Percentiles rank a stretch among this genome's conserved stretches.
These are phyloP conservation scores for Poicephalus gulielmi DNA, from an alignment of 2,113 vertebrate genomes.

Conservation along the genomic window DNA sequence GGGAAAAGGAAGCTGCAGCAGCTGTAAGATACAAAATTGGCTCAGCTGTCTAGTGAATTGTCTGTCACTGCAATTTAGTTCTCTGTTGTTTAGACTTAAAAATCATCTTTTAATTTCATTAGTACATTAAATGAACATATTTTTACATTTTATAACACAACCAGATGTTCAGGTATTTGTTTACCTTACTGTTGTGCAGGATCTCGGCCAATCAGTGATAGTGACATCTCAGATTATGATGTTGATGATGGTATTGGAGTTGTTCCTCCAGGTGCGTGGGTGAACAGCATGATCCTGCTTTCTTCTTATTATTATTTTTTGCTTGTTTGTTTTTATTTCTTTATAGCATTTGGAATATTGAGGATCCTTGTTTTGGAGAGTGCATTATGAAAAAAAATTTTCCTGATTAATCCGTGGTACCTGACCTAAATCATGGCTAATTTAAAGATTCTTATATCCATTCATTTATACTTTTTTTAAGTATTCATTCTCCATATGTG, in stretches of 20 bases:
- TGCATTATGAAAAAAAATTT: slow-evolving; percentile 53
- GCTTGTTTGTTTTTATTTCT: background rate
- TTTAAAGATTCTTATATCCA: background rate
- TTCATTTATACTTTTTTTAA: background rate
- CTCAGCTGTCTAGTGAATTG: background rate
- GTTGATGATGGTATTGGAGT: slow-evolving; percentile 98
- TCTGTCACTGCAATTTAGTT: background rate
- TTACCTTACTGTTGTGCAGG: slow-evolving; percentile 86
- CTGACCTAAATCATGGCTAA: background rate
- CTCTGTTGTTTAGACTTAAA: background rate
- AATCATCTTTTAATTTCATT: background rate
- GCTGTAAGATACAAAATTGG: background rate
- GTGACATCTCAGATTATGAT: slow-evolving; percentile 92
- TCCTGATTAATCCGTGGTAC: slow-evolving; percentile 57
- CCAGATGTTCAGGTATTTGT: slow-evolving; percentile 77
- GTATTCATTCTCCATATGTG: background rate
- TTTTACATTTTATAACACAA: slow-evolving; percentile 41
- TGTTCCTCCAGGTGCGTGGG: slow-evolving; percentile 94
- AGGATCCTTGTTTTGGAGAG: slow-evolving; percentile 65
- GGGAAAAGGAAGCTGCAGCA: background rate
- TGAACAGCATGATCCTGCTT: slow-evolving; percentile 79
- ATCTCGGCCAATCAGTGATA: slow-evolving; percentile 98
- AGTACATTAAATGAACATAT: background rate
- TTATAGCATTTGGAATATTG: slow-evolving; percentile 63
- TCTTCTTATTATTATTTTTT: background rate